Evolutionary conservation across 1,140 invertebrate genomes (phyloP).

Genomic region (Nymphalis io): DNA sequence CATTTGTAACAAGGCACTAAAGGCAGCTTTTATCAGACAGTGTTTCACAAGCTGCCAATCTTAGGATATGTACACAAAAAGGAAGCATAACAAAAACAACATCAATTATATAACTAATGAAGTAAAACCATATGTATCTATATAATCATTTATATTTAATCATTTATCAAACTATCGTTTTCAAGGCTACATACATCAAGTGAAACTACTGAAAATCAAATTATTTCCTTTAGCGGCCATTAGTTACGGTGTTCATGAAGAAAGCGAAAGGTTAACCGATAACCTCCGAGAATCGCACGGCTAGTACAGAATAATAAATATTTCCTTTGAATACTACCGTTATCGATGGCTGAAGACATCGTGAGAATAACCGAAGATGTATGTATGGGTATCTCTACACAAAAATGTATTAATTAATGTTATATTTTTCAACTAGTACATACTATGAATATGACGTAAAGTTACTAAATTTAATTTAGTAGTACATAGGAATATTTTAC

Average conservation of each 20-base stretch:
- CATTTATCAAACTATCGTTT: slow-evolving; percentile 8
- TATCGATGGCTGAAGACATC: slow-evolving; percentile 11
- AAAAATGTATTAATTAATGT: background rate
- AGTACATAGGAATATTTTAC: background rate
- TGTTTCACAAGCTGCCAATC: too few relatives aligned
- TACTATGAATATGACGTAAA: too few relatives aligned
- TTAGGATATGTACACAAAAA: too few relatives aligned
- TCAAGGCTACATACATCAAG: slow-evolving; percentile 10
- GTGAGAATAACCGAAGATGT: slow-evolving; percentile 7
- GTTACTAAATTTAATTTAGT: background rate
- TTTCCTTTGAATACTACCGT: slow-evolving; percentile 24
- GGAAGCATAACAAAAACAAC: too few relatives aligned
- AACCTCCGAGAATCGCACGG: slow-evolving; percentile 21
- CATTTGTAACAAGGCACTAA: too few relatives aligned
- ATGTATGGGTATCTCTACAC: background rate
- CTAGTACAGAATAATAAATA: slow-evolving; percentile 18
- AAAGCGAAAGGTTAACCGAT: slow-evolving; percentile 36
- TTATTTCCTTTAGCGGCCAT: slow-evolving; percentile 30
- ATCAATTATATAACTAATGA: background rate
- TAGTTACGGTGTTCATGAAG: slow-evolving; percentile 26
- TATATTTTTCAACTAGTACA: too few relatives aligned
- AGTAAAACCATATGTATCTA: background rate
- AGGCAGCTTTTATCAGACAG: too few relatives aligned
- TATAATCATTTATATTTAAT: slow-evolving; percentile 3
- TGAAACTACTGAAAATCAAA: slow-evolving; percentile 35